A percentile compares a stretch with the other conserved stretches of the same genome.
Evolutionary conservation across 2,113 vertebrate genomes (phyloP).

Genomic region (Dasyprocta punctata): DNA sequence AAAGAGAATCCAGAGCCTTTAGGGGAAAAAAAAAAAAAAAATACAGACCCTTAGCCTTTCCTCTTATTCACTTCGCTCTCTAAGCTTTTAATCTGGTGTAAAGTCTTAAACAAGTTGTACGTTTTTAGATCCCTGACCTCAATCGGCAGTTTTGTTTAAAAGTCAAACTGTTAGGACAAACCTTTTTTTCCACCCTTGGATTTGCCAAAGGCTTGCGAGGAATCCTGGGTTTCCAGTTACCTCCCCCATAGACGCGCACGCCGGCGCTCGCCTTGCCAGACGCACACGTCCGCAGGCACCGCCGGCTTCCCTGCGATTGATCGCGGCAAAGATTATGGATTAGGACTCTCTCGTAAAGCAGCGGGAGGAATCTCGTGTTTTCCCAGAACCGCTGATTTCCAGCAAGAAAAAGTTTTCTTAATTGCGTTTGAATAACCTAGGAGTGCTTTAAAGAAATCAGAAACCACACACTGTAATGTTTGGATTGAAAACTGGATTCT

Average conservation of each 20-base stretch:
- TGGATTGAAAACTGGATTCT: slow-evolving; percentile 59
- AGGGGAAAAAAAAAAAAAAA: not conserved
- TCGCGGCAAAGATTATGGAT: not conserved
- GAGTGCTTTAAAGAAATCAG: slow-evolving; percentile 50
- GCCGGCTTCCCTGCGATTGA: not conserved
- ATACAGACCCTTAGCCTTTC: not conserved
- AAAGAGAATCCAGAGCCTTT: not conserved
- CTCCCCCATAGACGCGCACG: slow-evolving; percentile 51
- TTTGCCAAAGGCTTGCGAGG: slow-evolving; percentile 14
- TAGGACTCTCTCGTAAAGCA: not conserved
- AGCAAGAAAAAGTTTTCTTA: not conserved
- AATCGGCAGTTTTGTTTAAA: slow-evolving; percentile 46
- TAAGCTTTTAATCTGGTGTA: slow-evolving; percentile 29
- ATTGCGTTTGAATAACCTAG: slow-evolving; percentile 18
- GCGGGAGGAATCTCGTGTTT: not conserved
- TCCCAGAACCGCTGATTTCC: slow-evolving; percentile 33
- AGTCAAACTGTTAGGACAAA: slow-evolving; percentile 22
- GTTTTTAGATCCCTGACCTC: not conserved
- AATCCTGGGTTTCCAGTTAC: not conserved
- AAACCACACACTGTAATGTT: slow-evolving; percentile 6
- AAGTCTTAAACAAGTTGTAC: not conserved
- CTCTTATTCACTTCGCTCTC: not conserved
- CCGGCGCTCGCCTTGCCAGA: slow-evolving; percentile 40
- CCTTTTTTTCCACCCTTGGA: not conserved
- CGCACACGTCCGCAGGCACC: not conserved